phyloP scores from a whole-genome alignment of 2,797 vertebrate genomes.

The Anguilla marmorata region DNA sequence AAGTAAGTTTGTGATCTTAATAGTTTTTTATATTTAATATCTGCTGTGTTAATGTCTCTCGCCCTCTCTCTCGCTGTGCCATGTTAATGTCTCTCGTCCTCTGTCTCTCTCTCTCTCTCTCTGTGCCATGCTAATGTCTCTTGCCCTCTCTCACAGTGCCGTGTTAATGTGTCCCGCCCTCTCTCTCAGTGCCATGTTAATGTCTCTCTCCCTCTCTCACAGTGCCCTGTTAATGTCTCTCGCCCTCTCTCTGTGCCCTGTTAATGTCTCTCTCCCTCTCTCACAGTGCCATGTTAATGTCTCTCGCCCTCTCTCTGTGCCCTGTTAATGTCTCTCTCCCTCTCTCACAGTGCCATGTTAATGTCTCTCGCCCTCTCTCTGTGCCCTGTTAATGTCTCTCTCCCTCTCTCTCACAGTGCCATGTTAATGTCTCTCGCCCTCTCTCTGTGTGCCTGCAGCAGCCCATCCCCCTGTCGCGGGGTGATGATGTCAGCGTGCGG shows the following conservation, averaged over 20 bases:
- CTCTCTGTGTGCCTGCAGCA: slow-evolving; percentile 67
- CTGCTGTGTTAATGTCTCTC: background rate
- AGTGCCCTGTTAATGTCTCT: background rate
- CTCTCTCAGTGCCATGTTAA: background rate
- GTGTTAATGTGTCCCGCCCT: background rate
- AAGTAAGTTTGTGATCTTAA: slow-evolving; percentile 69
- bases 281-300: background rate
- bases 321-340: background rate
- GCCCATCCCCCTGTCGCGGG: slow-evolving; percentile 77
- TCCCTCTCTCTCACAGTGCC: background rate
- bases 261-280: background rate
- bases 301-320: background rate
- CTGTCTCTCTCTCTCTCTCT: no score
- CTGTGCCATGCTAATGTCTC: background rate
- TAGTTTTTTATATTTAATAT: background rate
- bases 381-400: background rate
- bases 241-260: no score
- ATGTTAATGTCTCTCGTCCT: no score
- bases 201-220: no score
- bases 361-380: background rate
- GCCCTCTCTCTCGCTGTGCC: no score
- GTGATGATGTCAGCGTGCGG: slow-evolving; percentile 77
- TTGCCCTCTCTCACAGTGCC: background rate
- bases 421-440: background rate
- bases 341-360: background rate